These are phyloP conservation scores for Pogonomyrmex barbatus DNA, from an alignment of 1,140 invertebrate species.

Conservation along the genomic window DNA sequence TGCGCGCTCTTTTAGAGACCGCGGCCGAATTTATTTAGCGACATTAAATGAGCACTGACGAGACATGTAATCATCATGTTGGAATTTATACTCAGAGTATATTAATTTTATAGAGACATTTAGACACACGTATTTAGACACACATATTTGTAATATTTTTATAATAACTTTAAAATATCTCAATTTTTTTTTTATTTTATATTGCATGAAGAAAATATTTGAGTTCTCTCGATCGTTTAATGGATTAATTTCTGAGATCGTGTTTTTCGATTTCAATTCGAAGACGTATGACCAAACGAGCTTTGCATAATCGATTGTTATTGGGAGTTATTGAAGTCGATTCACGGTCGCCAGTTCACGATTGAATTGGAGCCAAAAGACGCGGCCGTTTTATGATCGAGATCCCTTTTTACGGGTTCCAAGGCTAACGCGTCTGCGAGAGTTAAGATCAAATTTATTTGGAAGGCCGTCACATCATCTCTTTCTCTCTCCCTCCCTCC, in stretches of 20 bases:
- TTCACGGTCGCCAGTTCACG: constrained; percentile 39
- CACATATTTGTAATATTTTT: not conserved
- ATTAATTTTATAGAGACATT: not conserved
- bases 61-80: not conserved
- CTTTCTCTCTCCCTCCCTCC: too few species aligned
- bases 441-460: constrained; percentile 46
- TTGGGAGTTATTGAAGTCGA: constrained; percentile 38
- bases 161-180: not conserved
- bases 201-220: not conserved
- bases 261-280: not conserved
- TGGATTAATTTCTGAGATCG: constrained; percentile 28
- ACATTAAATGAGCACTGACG: not conserved
- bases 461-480: constrained; percentile 13
- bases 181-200: not conserved
- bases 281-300: not conserved
- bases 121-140: not conserved
- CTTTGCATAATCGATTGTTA: constrained; percentile 54
- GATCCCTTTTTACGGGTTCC: constrained; percentile 12
- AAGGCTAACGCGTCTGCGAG: constrained; percentile 44
- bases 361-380: constrained; percentile 51
- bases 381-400: constrained; percentile 28
- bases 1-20: not conserved
- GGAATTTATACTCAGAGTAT: not conserved
- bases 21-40: constrained; percentile 2
- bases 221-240: not conserved